Evolutionary conservation across 1,140 invertebrate species (phyloP), one percentile per base, ranked within the genome.

Genomic region (Theocolax elegans): DNA sequence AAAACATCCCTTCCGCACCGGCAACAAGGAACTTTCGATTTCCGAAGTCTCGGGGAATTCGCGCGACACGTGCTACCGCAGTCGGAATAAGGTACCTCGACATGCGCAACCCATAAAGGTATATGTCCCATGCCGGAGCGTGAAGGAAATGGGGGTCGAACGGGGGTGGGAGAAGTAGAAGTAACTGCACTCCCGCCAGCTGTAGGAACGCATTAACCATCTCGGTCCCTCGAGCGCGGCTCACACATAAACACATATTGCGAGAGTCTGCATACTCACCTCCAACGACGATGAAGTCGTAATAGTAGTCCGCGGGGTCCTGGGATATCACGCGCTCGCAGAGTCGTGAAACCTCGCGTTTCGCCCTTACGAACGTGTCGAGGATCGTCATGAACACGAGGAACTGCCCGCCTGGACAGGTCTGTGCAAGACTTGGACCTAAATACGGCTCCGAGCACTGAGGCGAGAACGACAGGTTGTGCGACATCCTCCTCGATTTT

Each of bases 221-320:
- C 10, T 15, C 25, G 17, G 1, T 54, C 49, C 49, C 49, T 27
- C 13, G 49, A 15, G 40, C 40, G 44, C 21, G 17, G n/a, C 44
- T 12, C 4, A 48, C 17, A 21, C 13, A 4, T 7, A 48, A n/a
- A n/a, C n/a, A n/a, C n/a, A n/a, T n/a, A n/a, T n/a, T n/a, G n/a
- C n/a, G n/a, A n/a, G n/a, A n/a, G n/a, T n/a, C n/a, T n/a, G 54
- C 40, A 10, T 74, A 83, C 83, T 84, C 86, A 76, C 89, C 86
- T 19, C 89, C 77, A 80, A 90, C 82, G 2, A 89, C 87, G 35
- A 90, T 87, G 74, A 89, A 90, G 71, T 90, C 89, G 69, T 88
- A 89, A 35, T 84, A 82, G 44, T 75, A 72, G 51, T 86, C 83
- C 1, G 87, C 81, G 6, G 74, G 72, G 27, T 79, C 67, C 38